Conservation (phyloP, 2,113 vertebrate species). For the Otolemur garnettii region DNA sequence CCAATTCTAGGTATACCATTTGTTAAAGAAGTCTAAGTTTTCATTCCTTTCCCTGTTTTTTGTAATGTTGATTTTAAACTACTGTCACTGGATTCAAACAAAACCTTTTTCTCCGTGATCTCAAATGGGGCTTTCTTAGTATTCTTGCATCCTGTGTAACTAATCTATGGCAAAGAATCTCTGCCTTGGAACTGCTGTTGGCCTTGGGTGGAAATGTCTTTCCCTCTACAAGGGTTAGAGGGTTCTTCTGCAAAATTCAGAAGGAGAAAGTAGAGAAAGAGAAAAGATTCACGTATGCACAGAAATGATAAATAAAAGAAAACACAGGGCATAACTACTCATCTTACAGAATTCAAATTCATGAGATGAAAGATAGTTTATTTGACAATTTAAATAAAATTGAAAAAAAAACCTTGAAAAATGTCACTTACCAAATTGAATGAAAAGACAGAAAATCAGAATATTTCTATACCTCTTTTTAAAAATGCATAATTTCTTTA, state of each 20-base stretch:
- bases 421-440: background rate
- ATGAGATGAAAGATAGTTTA: background rate
- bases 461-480: background rate
- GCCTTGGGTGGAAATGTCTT: background rate
- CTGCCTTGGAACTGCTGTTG: background rate
- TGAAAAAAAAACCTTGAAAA: background rate
- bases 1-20: background rate
- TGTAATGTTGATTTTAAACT: background rate
- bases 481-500: background rate
- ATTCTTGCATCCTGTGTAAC: background rate
- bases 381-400: background rate
- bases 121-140: background rate
- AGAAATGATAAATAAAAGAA: background rate
- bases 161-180: background rate
- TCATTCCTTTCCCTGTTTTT: background rate
- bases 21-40: background rate
- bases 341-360: background rate
- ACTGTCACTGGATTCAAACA: background rate
- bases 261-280: background rate
- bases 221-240: background rate
- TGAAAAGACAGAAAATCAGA: background rate
- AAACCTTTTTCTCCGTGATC: background rate
- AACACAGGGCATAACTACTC: background rate
- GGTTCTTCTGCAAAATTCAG: background rate
- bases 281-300: accelerated